These are phyloP conservation scores for Macroteleia sp. DNA, from an alignment of 2,888 invertebrate genomes.

Conservation along the genomic window DNA sequence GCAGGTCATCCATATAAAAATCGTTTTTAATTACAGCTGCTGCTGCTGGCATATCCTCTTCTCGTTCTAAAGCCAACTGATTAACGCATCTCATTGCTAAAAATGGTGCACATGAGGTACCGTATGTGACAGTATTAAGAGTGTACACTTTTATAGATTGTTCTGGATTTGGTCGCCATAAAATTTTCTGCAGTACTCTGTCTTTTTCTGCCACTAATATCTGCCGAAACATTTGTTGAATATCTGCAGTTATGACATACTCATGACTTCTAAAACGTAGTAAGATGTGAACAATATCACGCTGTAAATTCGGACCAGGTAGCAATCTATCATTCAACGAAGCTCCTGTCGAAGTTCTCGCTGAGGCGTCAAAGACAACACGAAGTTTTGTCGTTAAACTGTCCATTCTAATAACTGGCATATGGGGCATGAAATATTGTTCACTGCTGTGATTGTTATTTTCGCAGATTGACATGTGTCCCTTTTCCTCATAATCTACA, in stretches of 20 bases:
- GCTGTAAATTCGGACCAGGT: background rate
- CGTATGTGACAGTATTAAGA: constrained; percentile 51
- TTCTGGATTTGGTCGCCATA: constrained; percentile 23
- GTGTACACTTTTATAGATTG: constrained; percentile 8
- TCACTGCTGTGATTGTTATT: no score
- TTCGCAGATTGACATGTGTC: no score
- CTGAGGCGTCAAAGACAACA: no score
- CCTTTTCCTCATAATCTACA: no score
- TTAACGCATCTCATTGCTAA: constrained; percentile 47
- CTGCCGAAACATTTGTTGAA: constrained; percentile 52
- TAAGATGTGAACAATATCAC: background rate
- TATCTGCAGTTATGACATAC: constrained; percentile 48
- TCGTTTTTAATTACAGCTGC: constrained; percentile 14
- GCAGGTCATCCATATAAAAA: constrained; percentile 28
- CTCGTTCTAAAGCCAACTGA: no score
- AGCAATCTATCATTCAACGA: no score
- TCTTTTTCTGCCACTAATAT: constrained; percentile 35
- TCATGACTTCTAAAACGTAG: constrained; percentile 20
- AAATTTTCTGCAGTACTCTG: constrained; percentile 35
- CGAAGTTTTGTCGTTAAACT: no score
- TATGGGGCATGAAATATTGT: no score
- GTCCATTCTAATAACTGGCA: no score
- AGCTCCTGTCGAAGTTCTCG: no score
- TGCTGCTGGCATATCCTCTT: background rate
- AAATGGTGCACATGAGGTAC: constrained; percentile 42